phyloP scores from a whole-genome alignment of 2,888 invertebrate species.

The Ophioninae sp. region DNA sequence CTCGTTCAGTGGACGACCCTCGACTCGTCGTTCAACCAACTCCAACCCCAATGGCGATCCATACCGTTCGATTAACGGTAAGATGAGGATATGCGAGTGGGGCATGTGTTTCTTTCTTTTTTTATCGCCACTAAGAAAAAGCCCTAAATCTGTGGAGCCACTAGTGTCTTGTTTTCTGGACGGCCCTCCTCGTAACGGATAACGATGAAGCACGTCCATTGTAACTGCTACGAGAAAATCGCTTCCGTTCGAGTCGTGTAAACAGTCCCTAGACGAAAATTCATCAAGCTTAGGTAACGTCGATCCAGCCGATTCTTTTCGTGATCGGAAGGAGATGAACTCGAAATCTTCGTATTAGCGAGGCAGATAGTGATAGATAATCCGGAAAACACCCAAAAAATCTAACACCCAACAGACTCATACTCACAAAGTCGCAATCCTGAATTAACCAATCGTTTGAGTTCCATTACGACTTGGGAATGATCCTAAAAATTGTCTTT shows the following conservation, averaged over 20 bases:
- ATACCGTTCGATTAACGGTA: conserved; percentile 58
- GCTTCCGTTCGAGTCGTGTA: not conserved
- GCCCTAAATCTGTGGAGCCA: not conserved
- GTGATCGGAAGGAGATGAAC: not conserved
- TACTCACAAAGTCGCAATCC: too few relatives aligned
- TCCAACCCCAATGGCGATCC: conserved; percentile 56
- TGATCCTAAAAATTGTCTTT: too few relatives aligned
- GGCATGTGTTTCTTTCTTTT: not conserved
- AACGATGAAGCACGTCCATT: not conserved
- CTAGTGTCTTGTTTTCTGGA: not conserved
- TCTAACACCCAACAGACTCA: too few relatives aligned
- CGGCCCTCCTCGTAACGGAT: not conserved
- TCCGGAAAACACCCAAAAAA: not conserved
- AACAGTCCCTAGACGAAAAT: not conserved
- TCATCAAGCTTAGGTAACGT: not conserved
- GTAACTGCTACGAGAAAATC: not conserved
- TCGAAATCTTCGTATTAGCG: not conserved
- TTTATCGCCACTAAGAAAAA: not conserved
- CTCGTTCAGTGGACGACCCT: conserved; percentile 61
- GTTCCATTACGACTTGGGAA: too few relatives aligned
- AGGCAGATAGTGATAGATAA: not conserved
- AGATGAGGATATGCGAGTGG: conserved; percentile 36
- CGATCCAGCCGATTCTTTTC: not conserved
- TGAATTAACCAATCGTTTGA: too few relatives aligned
- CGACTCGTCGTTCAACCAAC: conserved; percentile 44